Base-by-base conservation (phyloP, 2,797 vertebrate genomes). In the Caiman crocodilus region DNA sequence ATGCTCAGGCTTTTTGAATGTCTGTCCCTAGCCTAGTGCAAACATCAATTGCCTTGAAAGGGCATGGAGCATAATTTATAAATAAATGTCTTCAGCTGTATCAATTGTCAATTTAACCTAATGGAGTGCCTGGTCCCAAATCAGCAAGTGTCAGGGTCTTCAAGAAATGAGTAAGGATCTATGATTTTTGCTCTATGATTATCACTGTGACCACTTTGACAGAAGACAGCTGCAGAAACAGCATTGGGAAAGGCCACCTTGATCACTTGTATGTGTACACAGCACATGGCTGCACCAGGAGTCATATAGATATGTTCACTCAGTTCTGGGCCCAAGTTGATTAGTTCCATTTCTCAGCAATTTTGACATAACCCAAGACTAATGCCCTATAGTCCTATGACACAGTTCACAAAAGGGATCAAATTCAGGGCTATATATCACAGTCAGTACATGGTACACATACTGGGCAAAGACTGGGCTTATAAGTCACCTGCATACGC, bases 201-300 rank as follows among this genome's bases (percentile, higher is more conserved):
- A 60, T 64, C 78, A 58, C 42, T 50, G 26, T 50, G 6, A 25
- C 4, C 25, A 25, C 35, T 50, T 69, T 89, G 77, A 12, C 59
- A 35, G 26, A 11, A 17, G 69, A 35, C 85, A 87, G 35, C 28
- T 75, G 18, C 26, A 60, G 87, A 35, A 17, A 76, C 2, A 82
- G 57, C 79, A 87, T 55, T 85, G 76, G 59, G 42, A 93, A 85
- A 93, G n/a, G 50, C 28, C 3, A 42, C 58, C 85, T 90, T 85
- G 26, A 88, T 88, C 60, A 50, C 42, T 50, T 50, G 42, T 50
- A 50, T 50, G 42, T 7, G 42, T 50, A 50, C 42, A 50, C 42
- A 50, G 42, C 42, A 50, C 42, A 50, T 50, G 42, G 42, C 42
- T 50, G 42, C 42, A 50, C 42, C 42, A 50, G 42, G 42, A 50